Percentiles rank a stretch among this genome's conserved stretches.
Conservation (phyloP, 2,797 vertebrate genomes). For the Notolabrus celidotus region DNA sequence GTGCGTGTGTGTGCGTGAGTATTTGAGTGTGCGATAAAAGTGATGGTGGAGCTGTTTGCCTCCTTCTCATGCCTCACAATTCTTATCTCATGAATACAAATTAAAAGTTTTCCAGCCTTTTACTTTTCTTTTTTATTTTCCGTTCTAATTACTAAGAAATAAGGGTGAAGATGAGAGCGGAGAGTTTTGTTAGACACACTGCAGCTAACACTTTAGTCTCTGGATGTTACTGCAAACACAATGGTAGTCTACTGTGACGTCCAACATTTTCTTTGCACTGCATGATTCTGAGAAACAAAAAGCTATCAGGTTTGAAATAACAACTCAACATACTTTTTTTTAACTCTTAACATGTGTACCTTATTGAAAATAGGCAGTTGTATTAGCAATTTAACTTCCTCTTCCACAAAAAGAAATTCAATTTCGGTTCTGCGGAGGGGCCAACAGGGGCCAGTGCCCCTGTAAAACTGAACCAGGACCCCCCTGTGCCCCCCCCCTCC, state of each 20-base stretch:
- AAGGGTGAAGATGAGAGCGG: conserved; percentile 22
- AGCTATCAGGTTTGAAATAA: not conserved
- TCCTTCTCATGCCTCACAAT: conserved; percentile 46
- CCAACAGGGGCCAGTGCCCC: too few species aligned
- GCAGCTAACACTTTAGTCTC: not conserved
- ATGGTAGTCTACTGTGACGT: not conserved
- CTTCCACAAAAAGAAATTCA: too few species aligned
- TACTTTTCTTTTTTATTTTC: conserved; percentile 49
- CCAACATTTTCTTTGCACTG: not conserved
- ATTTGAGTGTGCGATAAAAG: conserved; percentile 63
- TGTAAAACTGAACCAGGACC: too few species aligned
- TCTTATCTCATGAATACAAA: conserved; percentile 79
- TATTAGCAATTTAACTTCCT: too few species aligned
- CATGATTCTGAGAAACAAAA: not conserved
- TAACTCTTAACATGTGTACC: not conserved
- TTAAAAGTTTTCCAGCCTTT: conserved; percentile 71
- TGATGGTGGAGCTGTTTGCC: conserved; percentile 64
- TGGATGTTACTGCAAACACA: conserved; percentile 8
- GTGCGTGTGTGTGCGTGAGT: conserved; percentile 26
- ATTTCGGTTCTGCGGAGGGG: too few species aligned
- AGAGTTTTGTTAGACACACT: conserved; percentile 19
- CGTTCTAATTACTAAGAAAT: conserved; percentile 60
- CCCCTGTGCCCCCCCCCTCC: too few species aligned
- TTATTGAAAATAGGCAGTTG: not conserved
- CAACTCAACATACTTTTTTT: too few species aligned